phyloP scores from a whole-genome alignment of 2,797 vertebrate genomes.

The Cryptoprocta ferox region DNA sequence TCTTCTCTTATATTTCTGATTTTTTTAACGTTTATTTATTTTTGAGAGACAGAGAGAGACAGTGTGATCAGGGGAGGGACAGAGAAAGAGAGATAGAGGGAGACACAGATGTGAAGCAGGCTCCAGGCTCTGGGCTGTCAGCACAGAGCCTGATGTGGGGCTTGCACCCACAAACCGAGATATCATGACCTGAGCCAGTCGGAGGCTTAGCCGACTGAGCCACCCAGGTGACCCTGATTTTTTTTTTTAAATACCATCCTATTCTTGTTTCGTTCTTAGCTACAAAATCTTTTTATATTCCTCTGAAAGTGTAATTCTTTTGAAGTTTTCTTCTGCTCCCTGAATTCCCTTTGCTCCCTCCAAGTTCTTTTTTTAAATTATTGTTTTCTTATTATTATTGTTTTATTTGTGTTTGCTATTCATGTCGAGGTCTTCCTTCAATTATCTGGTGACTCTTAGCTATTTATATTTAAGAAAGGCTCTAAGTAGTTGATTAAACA shows the following conservation, averaged over 20 bases:
- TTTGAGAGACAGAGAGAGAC: too few species aligned
- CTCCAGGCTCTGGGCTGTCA: too few species aligned
- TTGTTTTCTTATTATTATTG: background rate
- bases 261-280: background rate
- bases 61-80: too few species aligned
- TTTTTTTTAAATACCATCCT: background rate
- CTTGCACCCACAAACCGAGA: too few species aligned
- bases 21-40: too few species aligned
- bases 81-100: too few species aligned
- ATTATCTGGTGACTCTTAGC: background rate
- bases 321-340: background rate
- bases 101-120: too few species aligned
- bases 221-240: background rate
- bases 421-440: background rate
- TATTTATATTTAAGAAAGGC: background rate
- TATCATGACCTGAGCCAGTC: too few species aligned
- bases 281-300: background rate
- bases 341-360: background rate
- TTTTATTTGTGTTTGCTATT: background rate
- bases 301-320: background rate
- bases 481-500: background rate
- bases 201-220: too few species aligned
- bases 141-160: too few species aligned
- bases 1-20: background rate
- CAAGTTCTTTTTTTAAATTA: background rate